Percentiles rank a stretch among this genome's conserved stretches.
Conservation (phyloP, 2,797 vertebrate genomes). For the Melanotaenia maccullochi region DNA sequence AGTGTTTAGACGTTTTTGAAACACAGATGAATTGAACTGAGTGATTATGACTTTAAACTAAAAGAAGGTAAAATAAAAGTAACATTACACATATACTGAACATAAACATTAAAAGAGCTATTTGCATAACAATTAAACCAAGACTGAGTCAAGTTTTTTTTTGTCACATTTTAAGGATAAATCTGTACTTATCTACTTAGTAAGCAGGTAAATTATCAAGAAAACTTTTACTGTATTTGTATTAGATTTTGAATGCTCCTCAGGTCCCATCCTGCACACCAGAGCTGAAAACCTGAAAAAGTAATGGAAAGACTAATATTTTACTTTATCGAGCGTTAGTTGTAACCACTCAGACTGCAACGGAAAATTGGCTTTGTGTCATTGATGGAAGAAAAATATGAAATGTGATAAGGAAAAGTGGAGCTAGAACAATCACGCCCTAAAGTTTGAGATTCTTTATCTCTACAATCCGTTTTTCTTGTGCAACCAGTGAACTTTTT, state of each 20-base stretch:
- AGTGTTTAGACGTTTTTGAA: background rate
- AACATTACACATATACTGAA: too few relatives aligned
- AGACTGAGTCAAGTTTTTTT: too few relatives aligned
- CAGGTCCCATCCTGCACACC: background rate
- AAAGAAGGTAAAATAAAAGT: too few relatives aligned
- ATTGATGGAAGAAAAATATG: slow-evolving; percentile 46
- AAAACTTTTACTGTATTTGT: background rate
- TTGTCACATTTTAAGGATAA: too few relatives aligned
- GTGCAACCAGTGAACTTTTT: slow-evolving; percentile 45
- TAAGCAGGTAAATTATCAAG: background rate
- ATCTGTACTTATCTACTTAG: too few relatives aligned
- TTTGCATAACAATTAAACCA: too few relatives aligned
- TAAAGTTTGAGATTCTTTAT: slow-evolving; percentile 41
- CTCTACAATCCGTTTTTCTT: slow-evolving; percentile 25
- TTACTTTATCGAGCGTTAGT: background rate
- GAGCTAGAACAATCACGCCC: slow-evolving; percentile 21
- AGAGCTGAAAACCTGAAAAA: slow-evolving; percentile 1
- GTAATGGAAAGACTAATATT: background rate
- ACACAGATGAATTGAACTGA: background rate
- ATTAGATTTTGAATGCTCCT: background rate
- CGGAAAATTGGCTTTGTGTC: slow-evolving; percentile 39
- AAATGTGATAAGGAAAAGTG: slow-evolving; percentile 48
- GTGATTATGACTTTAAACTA: background rate
- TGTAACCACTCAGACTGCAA: slow-evolving; percentile 15
- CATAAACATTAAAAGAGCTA: too few relatives aligned